Evolutionary conservation across 2,113 vertebrate genomes (phyloP), one percentile per base, ranked within the genome.

Genomic region (Burhinus bistriatus): DNA sequence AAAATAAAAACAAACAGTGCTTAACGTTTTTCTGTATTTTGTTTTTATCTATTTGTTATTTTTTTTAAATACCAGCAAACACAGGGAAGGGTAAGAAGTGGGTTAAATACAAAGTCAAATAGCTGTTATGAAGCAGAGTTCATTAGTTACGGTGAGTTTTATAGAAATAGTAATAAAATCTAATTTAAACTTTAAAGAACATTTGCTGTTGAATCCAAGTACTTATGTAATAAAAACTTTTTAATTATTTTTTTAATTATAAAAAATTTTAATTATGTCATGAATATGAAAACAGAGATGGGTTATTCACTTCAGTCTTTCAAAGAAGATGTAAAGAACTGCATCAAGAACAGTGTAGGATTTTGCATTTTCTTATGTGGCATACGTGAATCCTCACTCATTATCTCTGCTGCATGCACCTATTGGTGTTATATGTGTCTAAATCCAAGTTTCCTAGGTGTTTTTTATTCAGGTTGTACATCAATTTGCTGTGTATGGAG

Each of bases 121-220:
- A 79, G 4, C 12, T 91, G 79, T 27, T 57, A 36, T 61, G 36
- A 80, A 87, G 15, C 4, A 40, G 14, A 89, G 4, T 80, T 70
- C 18, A 57, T 94, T 92, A 86, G 29, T 44, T 81, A 22, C 3
- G 23, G 18, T 21, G 61, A 69, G 32, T 49, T 85, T 47, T 79
- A 32, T 19, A 85, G 78, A 96, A 91, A 85, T 5, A 83, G 26
- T 9, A 95, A 82, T 71, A 84, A 78, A 77, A 95, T 42, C 10
- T 78, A 81, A 85, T 87, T 91, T 94, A 81, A 94, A 90, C 34
- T 90, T 94, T 49, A 40, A 91, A 52, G 71, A 69, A 84, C 34
- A 49, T 12, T 82, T 87, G 16, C 44, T 62, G 17, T 19, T 76
- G 16, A 71, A 61, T 72, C 23, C 15, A 82, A 90, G n/a, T 58